phyloP scores from a whole-genome alignment of 2,113 vertebrate genomes.

The Crocuta crocuta region DNA sequence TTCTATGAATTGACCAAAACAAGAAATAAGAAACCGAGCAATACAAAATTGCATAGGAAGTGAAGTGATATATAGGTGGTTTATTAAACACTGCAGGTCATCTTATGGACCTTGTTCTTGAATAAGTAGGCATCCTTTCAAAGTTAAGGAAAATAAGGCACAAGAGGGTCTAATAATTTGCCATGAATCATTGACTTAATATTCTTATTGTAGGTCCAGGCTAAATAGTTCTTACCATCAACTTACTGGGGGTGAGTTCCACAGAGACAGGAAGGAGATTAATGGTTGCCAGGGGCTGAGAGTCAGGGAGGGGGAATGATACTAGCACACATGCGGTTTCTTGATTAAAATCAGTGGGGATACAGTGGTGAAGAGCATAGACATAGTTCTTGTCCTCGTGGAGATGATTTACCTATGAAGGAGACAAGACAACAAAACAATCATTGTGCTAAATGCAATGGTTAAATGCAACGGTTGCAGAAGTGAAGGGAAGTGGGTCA shows the following conservation, averaged over 20 bases:
- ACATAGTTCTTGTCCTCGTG: background rate
- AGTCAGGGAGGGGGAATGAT: background rate
- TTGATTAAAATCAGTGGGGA: background rate
- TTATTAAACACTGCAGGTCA: background rate
- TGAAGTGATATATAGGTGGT: background rate
- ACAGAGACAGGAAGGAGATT: background rate
- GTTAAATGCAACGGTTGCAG: background rate
- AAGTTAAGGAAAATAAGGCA: conserved; percentile 17
- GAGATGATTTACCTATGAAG: background rate
- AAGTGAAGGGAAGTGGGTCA: background rate
- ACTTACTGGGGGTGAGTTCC: background rate
- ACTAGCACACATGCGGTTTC: background rate
- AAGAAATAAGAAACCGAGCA: background rate
- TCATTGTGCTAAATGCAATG: background rate
- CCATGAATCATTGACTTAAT: background rate
- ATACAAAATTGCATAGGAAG: background rate
- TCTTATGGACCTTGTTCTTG: background rate
- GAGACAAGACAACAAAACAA: background rate
- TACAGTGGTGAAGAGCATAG: background rate
- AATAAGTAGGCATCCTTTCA: background rate
- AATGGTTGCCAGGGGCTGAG: background rate
- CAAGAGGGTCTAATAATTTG: background rate
- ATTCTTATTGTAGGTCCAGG: background rate
- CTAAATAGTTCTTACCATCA: background rate
- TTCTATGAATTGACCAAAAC: background rate